phyloP scores from a whole-genome alignment of 2,888 invertebrate species.

The Frankliniella fusca region DNA sequence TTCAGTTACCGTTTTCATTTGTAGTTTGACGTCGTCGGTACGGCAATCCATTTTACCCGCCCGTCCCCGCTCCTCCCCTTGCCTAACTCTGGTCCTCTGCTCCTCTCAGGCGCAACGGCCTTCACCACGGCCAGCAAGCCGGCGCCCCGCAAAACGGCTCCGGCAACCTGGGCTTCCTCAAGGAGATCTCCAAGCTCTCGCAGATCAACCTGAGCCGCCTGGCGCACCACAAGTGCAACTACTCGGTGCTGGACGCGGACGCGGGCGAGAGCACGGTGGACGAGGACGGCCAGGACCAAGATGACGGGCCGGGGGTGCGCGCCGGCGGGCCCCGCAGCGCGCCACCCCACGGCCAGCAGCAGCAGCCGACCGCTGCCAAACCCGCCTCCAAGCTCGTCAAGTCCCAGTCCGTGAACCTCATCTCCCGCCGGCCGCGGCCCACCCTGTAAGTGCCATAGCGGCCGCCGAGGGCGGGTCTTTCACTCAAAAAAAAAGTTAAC shows the following conservation, averaged over 20 bases:
- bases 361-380: neutral
- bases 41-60: too few relatives aligned
- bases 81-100: too few relatives aligned
- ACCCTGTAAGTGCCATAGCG: slow-evolving; percentile 58
- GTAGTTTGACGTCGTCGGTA: too few relatives aligned
- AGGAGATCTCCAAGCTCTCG: slow-evolving; percentile 67
- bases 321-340: slow-evolving; percentile 4
- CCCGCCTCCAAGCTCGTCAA: slow-evolving; percentile 46
- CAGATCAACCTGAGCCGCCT: slow-evolving; percentile 63
- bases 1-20: too few relatives aligned
- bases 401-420: slow-evolving; percentile 49
- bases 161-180: slow-evolving; percentile 48
- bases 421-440: slow-evolving; percentile 44
- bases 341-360: neutral
- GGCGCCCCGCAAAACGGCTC: slow-evolving; percentile 32
- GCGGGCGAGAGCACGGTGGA: slow-evolving; percentile 31
- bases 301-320: neutral
- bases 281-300: slow-evolving; percentile 40
- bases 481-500: too few relatives aligned
- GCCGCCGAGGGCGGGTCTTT: too few relatives aligned
- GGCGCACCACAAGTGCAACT: slow-evolving; percentile 62
- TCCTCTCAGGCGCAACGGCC: slow-evolving; percentile 35
- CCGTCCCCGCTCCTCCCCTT: too few relatives aligned
- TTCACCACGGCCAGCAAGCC: slow-evolving; percentile 38
- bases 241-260: slow-evolving; percentile 58